Base-by-base conservation (phyloP, 2,888 invertebrate genomes). In the Cyclophora albipunctata region DNA sequence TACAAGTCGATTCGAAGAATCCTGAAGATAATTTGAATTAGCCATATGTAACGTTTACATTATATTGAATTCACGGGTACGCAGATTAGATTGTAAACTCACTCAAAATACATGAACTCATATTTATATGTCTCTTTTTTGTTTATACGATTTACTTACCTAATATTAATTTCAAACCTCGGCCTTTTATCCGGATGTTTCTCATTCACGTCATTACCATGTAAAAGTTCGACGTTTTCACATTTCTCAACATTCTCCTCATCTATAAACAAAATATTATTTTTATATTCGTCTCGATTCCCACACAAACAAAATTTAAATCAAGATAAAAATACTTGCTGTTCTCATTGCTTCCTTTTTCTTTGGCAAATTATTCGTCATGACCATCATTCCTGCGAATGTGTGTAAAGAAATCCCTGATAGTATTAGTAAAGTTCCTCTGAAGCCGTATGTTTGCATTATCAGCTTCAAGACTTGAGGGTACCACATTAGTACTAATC, bases 351-450 rank as follows among this genome's bases (percentile, higher is more conserved):
- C 47, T 7, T 85, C 90, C 58, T 88, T 90, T 5, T 37, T 37
- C 37, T 37, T 37, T 5, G 37, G 2, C 5, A 5, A 37, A 37
- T 37, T 5, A 37, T 5, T 37, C 2, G 5, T 37, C 88, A 93
- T 90, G 44, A 90, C 71, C 3, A 88, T 65, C 84, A 91, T 90
- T 45, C 91, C 92, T 3, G 91, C 84, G 45, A 92, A 77, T 20
- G 88, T 84, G 58, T 93, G 87, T 34, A 92, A 70, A 40, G 92
- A 90, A 59, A 93, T 73, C 41, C 90, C 92, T 20, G 91, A 89
- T 49, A 91, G 72, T 41, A 93, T 75, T 0, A 91, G 75, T 33
- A 91, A 76, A 0, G 92, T 91, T 35, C 92, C 92, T 75, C 92
- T 81, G 65, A 92, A 93, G 48, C 92, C 93, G 49, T 91, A 92